Evolutionary conservation across 2,888 invertebrate species (phyloP).

Genomic region (Chalcis sispes): DNA sequence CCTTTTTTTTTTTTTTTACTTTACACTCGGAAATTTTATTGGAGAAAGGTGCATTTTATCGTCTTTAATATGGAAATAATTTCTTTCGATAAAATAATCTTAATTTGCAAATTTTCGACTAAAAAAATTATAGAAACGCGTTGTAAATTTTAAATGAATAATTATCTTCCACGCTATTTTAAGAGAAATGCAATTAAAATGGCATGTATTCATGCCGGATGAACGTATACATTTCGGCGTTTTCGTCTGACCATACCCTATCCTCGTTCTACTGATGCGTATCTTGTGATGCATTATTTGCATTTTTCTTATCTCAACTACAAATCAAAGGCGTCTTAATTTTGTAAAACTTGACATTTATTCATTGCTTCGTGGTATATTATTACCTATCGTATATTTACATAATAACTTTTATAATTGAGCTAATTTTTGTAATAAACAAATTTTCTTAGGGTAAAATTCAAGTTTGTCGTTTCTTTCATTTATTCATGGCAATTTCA

Average conservation of each 20-base stretch:
- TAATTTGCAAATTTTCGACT: too few species aligned
- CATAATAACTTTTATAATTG: too few species aligned
- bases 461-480: too few species aligned
- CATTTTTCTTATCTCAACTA: constrained; percentile 7
- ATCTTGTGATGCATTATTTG: neutral
- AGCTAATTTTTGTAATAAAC: too few species aligned
- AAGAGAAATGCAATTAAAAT: constrained; percentile 1
- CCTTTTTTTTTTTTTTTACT: neutral
- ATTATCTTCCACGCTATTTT: neutral
- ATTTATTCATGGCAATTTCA: too few species aligned
- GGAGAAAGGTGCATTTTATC: constrained; percentile 30
- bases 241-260: constrained; percentile 5
- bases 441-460: too few species aligned
- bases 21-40: constrained; percentile 28
- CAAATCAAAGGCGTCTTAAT: neutral
- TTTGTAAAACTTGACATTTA: too few species aligned
- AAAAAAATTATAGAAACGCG: too few species aligned
- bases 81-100: too few species aligned
- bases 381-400: too few species aligned
- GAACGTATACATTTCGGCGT: neutral
- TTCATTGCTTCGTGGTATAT: too few species aligned
- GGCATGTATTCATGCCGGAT: neutral
- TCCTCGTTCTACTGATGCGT: neutral
- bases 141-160: too few species aligned
- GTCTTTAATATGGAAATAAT: neutral